Evolutionary conservation across 2,797 vertebrate species (phyloP), one percentile per base, ranked within the genome.

Genomic region (Manis pentadactyla): DNA sequence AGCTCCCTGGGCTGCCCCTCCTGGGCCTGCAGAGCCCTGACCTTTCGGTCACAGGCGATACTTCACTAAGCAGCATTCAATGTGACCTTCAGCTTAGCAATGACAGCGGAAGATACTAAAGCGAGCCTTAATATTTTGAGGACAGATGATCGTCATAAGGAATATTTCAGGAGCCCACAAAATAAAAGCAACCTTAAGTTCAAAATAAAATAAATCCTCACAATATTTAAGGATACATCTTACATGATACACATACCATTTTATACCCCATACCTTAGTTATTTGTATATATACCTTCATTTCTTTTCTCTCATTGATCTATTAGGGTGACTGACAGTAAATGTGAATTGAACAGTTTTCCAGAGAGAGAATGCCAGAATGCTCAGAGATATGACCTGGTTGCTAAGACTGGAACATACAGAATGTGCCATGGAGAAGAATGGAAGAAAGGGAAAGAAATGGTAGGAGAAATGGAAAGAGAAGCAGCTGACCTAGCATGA

Each of bases 361-460:
- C 37, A 42, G 74, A 90, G 46, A 57, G 53, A 73, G 64, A 83
- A 53, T 37, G 51, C 69, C 42, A 49, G 79, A 85, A 74, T 3
- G 23, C 75, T 68, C 4, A 42, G 79, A 42, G 49, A 11, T 31
- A 25, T 55, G 87, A 42, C 13, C 57, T 63, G 49, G 61, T 29
- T 15, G 21, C 10, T 46, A 49, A 82, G 75, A 63, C 63, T 15
- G 8, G 66, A 39, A 11, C 27, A 9, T 27, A 17, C 29, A 71
- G 39, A 12, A 6, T 0, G 0, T 13, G n/a, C 13, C 19, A 2
- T 5, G n/a, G 46, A 49, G 59, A 46, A 46, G 46, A 46, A 46
- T 46, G 10, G 46, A 46, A 46, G 46, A 46, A 10, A 46, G 46
- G 46, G 46, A 46, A 46, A 46, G 46, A 46, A 46, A 46, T 4